Conservation (phyloP, 2,113 vertebrate species). For the Mohoua ochrocephala region DNA sequence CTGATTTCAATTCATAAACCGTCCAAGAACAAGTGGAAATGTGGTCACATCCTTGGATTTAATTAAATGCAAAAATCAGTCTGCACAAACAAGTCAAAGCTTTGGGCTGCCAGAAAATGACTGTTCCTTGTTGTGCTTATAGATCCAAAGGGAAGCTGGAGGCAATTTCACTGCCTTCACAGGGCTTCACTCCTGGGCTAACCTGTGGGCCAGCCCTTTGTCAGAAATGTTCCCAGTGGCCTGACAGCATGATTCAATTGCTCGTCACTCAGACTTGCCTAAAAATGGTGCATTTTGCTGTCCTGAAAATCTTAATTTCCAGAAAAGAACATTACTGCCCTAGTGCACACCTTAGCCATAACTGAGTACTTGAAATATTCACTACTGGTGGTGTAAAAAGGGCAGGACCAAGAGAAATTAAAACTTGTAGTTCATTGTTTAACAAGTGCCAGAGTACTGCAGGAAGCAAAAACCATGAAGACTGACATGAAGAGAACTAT, state of each 20-base stretch:
- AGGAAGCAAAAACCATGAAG: not conserved
- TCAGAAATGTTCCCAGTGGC: not conserved
- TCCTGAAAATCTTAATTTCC: not conserved
- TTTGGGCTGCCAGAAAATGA: not conserved
- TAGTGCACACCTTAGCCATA: not conserved
- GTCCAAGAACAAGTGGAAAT: not conserved
- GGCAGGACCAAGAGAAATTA: not conserved
- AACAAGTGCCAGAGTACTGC: not conserved
- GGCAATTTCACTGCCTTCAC: not conserved
- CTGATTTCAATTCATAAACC: not conserved
- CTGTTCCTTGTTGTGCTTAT: not conserved
- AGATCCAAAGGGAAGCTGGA: not conserved
- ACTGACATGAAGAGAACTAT: not conserved
- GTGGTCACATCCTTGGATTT: not conserved
- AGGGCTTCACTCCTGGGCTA: not conserved
- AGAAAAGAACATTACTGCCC: not conserved
- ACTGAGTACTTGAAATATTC: not conserved
- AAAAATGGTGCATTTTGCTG: not conserved
- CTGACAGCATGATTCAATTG: not conserved
- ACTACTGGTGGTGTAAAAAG: not conserved
- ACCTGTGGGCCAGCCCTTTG: not conserved
- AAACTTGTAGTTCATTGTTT: not conserved
- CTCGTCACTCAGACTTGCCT: not conserved
- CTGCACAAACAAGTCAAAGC: not conserved
- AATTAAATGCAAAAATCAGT: not conserved